These are phyloP conservation scores for Chondrilla cf. caribensis DNA, from an alignment of 37 sponge, comb jelly and placozoan species.

Conservation along the genomic window DNA sequence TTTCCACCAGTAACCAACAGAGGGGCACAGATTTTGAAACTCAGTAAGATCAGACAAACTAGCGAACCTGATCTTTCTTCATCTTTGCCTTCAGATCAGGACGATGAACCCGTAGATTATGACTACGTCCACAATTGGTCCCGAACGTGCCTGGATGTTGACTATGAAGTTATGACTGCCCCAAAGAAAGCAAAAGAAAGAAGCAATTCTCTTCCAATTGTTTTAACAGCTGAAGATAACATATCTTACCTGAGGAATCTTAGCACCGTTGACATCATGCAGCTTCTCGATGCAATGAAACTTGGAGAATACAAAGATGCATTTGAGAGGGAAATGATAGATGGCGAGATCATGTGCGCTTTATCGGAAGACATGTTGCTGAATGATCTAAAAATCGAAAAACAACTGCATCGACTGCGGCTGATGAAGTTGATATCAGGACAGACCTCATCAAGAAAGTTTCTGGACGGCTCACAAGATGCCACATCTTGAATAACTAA, in stretches of 20 bases:
- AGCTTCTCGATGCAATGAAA: slow-evolving; percentile 44
- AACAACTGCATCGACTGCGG: slow-evolving; percentile 22
- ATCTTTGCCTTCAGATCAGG: no score
- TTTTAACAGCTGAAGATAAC: not conserved
- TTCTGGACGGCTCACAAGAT: no score
- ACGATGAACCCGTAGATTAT: no score
- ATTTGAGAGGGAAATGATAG: slow-evolving; percentile 40
- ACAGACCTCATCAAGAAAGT: slow-evolving; percentile 9
- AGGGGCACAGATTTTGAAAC: no score
- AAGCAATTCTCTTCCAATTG: not conserved
- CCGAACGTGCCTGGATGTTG: no score
- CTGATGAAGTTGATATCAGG: slow-evolving; percentile 45
- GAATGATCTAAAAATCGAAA: slow-evolving; percentile 18
- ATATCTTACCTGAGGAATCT: not conserved
- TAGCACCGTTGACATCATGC: not conserved
- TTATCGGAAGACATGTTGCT: slow-evolving; percentile 37
- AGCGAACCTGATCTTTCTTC: no score
- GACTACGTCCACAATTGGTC: no score
- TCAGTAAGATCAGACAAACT: no score
- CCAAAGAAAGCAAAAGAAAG: no score
- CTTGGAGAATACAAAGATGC: slow-evolving; percentile 34
- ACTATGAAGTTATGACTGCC: no score
- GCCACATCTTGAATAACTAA: no score
- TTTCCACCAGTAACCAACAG: no score
- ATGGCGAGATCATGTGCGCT: slow-evolving; percentile 51